These are phyloP conservation scores for Strigamia maritima DNA, from an alignment of 2,888 invertebrate genomes.

Conservation along the genomic window DNA sequence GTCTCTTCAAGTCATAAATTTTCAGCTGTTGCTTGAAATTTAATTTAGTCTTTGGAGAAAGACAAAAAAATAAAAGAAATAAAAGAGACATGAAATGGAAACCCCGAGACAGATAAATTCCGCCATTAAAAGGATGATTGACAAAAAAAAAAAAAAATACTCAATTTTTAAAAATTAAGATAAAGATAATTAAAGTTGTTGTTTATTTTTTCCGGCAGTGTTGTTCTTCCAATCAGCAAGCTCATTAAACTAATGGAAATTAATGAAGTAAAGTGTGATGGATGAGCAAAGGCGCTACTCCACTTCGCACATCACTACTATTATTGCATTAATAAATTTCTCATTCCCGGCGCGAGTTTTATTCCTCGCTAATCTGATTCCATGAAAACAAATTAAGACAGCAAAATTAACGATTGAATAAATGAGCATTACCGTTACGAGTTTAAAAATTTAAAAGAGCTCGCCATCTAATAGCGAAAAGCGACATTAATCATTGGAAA, in stretches of 20 bases:
- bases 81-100: neutral
- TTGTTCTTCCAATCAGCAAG: conserved; percentile 13
- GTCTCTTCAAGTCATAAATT: conserved; percentile 9
- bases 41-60: neutral
- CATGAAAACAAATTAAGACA: conserved; percentile 6
- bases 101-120: neutral
- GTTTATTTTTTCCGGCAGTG: neutral
- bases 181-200: too few relatives aligned
- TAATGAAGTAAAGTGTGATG: conserved; percentile 12
- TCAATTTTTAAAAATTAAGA: neutral
- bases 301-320: conserved; percentile 4
- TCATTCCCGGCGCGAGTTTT: conserved; percentile 1
- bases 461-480: neutral
- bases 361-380: neutral
- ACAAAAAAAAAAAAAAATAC: neutral
- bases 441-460: neutral
- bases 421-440: neutral
- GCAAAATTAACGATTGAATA: conserved; percentile 13
- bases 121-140: neutral
- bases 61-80: neutral
- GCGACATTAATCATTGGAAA: neutral
- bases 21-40: neutral
- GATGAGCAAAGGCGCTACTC: neutral
- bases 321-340: conserved; percentile 29
- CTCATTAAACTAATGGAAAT: conserved; percentile 21